Evolutionary conservation across 1,140 invertebrate genomes (phyloP).

Genomic region (Sitodiplosis mosellana): DNA sequence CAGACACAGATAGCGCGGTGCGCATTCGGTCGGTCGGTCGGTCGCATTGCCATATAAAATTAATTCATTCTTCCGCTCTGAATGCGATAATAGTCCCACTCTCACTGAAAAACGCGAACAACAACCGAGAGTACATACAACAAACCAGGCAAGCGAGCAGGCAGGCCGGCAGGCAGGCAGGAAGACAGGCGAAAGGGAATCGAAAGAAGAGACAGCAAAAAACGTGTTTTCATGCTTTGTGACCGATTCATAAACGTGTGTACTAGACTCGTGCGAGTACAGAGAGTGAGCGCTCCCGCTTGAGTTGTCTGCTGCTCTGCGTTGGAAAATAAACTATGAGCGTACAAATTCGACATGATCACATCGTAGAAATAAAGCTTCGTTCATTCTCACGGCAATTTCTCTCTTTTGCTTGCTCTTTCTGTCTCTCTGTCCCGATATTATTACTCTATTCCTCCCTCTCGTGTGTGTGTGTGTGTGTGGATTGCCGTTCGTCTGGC

Average conservation of each 20-base stretch:
- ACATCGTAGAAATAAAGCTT: too few relatives aligned
- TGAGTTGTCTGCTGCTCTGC: not conserved
- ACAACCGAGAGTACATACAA: conserved; percentile 6
- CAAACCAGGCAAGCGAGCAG: conserved; percentile 2
- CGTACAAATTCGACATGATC: too few relatives aligned
- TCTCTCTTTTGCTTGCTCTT: too few relatives aligned
- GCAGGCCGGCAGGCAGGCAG: conserved; percentile 3
- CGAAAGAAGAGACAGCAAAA: conserved; percentile 2
- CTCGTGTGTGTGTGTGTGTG: too few relatives aligned
- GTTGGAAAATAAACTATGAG: too few relatives aligned
- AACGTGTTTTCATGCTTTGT: conserved; percentile 4
- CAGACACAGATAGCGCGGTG: conserved; percentile 4
- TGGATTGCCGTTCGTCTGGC: not conserved
- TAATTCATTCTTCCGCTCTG: too few relatives aligned
- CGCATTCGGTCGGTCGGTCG: not conserved
- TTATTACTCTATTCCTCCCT: too few relatives aligned
- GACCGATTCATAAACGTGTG: conserved; percentile 11
- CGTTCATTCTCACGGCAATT: too few relatives aligned
- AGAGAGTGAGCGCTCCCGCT: not conserved
- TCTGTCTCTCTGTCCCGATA: too few relatives aligned
- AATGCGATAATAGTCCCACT: too few relatives aligned
- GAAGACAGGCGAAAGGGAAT: not conserved
- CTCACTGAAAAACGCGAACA: conserved; percentile 12
- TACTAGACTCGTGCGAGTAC: not conserved
- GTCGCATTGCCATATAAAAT: too few relatives aligned